Evolutionary conservation across 2,888 invertebrate genomes (phyloP).

Genomic region (Epistrophella euchroma): DNA sequence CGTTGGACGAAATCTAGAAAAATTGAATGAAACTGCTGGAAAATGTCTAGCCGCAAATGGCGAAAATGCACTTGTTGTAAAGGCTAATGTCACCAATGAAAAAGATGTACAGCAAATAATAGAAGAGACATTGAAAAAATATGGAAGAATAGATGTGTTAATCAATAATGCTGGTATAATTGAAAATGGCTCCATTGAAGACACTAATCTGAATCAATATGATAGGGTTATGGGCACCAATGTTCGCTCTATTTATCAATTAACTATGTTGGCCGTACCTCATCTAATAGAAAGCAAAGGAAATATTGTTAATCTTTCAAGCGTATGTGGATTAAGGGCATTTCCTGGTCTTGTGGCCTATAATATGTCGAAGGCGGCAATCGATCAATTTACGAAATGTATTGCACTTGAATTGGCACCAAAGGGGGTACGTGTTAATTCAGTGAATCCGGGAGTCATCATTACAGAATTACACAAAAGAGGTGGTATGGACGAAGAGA

Average conservation of each 20-base stretch:
- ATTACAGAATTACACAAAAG: slow-evolving; percentile 93
- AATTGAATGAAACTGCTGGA: slow-evolving; percentile 86
- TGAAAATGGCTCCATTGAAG: slow-evolving; percentile 92
- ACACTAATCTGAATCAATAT: slow-evolving; percentile 91
- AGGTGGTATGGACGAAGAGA: slow-evolving; percentile 90
- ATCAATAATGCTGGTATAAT: slow-evolving; percentile 96
- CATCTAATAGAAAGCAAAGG: slow-evolving; percentile 92
- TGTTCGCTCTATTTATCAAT: slow-evolving; percentile 89
- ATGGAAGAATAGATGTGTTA: slow-evolving; percentile 89
- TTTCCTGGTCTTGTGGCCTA: slow-evolving; percentile 96
- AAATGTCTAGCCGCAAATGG: slow-evolving; percentile 84
- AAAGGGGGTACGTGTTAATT: slow-evolving; percentile 93
- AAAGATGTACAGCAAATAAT: slow-evolving; percentile 86
- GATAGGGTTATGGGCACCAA: slow-evolving; percentile 95
- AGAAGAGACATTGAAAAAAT: slow-evolving; percentile 87
- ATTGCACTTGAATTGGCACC: slow-evolving; percentile 92
- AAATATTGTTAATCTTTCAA: slow-evolving; percentile 96
- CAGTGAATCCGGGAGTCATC: slow-evolving; percentile 97
- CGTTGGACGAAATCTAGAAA: slow-evolving; percentile 89
- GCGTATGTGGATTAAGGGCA: slow-evolving; percentile 94
- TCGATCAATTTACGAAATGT: slow-evolving; percentile 97
- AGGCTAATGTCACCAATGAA: slow-evolving; percentile 88
- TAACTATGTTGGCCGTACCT: slow-evolving; percentile 93
- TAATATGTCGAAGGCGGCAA: slow-evolving; percentile 95
- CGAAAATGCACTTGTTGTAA: slow-evolving; percentile 85